phyloP scores from a whole-genome alignment of 2,888 invertebrate genomes.

The Dryocosmus kuriphilus region DNA sequence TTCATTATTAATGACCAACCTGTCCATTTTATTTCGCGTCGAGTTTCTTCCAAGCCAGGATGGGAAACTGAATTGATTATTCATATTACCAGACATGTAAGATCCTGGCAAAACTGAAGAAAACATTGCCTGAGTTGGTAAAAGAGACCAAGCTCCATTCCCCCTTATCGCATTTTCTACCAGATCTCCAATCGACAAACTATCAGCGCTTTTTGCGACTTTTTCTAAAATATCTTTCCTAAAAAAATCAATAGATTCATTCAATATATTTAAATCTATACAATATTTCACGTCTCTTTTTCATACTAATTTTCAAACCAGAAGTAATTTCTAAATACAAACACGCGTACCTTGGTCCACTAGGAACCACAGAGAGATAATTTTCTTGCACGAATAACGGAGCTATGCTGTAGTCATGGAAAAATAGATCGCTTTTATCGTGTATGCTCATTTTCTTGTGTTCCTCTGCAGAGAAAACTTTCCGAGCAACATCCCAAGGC shows the following conservation, averaged over 20 bases:
- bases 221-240: constrained; percentile 83
- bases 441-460: constrained; percentile 87
- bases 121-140: constrained; percentile 93
- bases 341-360: constrained; percentile 82
- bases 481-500: constrained; percentile 95
- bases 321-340: constrained; percentile 1
- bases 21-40: constrained; percentile 87
- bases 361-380: constrained; percentile 90
- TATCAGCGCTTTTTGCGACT: constrained; percentile 90
- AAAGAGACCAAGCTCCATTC: constrained; percentile 90
- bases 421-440: constrained; percentile 95
- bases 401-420: constrained; percentile 97
- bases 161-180: constrained; percentile 90
- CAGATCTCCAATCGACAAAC: constrained; percentile 91
- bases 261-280: not conserved
- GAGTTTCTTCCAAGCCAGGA: constrained; percentile 98
- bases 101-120: constrained; percentile 95
- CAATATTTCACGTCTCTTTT: not conserved
- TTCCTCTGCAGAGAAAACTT: constrained; percentile 90
- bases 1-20: constrained; percentile 78
- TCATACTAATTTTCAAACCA: not conserved
- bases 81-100: constrained; percentile 88
- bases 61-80: constrained; percentile 93
- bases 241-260: constrained; percentile 46
- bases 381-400: constrained; percentile 99